Base-by-base conservation (phyloP, 2,113 vertebrate species). In the Clupea harengus region DNA sequence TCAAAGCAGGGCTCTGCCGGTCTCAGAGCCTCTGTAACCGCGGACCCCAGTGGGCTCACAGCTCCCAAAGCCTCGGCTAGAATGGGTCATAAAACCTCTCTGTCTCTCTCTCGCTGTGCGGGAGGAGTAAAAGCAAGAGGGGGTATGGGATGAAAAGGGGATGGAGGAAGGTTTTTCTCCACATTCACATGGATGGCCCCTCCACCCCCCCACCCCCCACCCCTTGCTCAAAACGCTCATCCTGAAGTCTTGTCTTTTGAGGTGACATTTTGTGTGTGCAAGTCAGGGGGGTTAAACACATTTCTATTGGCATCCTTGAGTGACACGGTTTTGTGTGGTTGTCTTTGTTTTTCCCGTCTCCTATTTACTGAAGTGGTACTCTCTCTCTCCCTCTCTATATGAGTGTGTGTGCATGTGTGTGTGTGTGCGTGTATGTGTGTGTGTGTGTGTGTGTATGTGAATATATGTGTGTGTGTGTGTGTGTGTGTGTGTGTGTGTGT, bases 211-310 rank as follows among this genome's bases (percentile, higher is more conserved):
- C 25, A 15, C 8, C 25, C 1, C 67, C 25, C 64, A 25, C 64
- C 13, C 64, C 64, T 6, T 1, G 3, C 22, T 6, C 22, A 7
- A n/a, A 64, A n/a, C 20, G 91, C 89, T 80, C 92, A 91, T 88
- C 83, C 92, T 87, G 87, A 17, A 87, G 90, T 85, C 89, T 25
- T 32, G 64, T 87, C 90, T 85, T 91, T 89, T 90, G 92, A 91
- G 85, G 87, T 89, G 85, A 81, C 44, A 13, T 85, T 89, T 91
- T 94, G 90, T 93, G 88, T 81, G n/a, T 22, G 81, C 83, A 85
- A 91, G 91, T 91, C 91, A 90, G 85, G 86, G 28, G 92, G 92
- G 39, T 39, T 93, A 90, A 88, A 82, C 86, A 82, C 84, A 80
- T 87, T 88, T 90, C 90, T 90, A 86, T 82, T 89, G 25, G 82